Conservation (phyloP, 92 coral and sea anemone genomes). For the Hydrozoanthus gracilis region DNA sequence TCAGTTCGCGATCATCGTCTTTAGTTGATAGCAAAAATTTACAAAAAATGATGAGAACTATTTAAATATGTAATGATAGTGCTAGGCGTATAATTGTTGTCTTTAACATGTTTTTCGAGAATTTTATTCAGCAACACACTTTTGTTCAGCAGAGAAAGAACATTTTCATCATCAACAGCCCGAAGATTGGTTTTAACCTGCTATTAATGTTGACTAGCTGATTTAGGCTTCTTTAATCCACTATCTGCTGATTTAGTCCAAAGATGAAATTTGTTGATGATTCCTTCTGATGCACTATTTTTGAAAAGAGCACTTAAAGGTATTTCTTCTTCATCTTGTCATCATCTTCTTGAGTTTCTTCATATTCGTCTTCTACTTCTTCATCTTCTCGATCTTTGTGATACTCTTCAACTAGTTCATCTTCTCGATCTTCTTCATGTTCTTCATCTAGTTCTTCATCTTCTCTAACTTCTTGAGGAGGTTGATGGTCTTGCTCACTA, state of each 20-base stretch:
- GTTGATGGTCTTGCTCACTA: background rate
- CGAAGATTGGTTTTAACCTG: constrained; percentile 12
- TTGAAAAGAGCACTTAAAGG: constrained; percentile 15
- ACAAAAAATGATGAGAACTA: constrained; percentile 49
- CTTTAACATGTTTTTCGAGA: constrained; percentile 37
- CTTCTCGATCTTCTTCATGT: background rate
- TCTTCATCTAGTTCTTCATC: background rate
- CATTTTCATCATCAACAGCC: constrained; percentile 37
- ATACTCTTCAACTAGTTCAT: background rate
- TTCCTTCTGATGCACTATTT: constrained; percentile 21
- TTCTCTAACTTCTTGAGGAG: background rate
- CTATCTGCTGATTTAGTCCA: constrained; percentile 20
- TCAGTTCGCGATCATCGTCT: constrained; percentile 31
- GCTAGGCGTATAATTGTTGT: constrained; percentile 45
- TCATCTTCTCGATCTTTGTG: no score
- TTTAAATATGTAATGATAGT: constrained; percentile 47
- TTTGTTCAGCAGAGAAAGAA: constrained; percentile 49
- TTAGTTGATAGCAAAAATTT: constrained; percentile 45
- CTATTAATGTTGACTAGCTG: constrained; percentile 8
- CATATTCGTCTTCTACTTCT: background rate
- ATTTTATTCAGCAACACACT: constrained; percentile 28
- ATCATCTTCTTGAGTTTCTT: background rate
- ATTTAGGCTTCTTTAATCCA: background rate
- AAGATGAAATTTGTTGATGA: background rate
- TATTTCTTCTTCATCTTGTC: constrained; percentile 8